These are phyloP conservation scores for Pseudochirops corinnae DNA, from an alignment of 2,797 vertebrate species.

Conservation along the genomic window DNA sequence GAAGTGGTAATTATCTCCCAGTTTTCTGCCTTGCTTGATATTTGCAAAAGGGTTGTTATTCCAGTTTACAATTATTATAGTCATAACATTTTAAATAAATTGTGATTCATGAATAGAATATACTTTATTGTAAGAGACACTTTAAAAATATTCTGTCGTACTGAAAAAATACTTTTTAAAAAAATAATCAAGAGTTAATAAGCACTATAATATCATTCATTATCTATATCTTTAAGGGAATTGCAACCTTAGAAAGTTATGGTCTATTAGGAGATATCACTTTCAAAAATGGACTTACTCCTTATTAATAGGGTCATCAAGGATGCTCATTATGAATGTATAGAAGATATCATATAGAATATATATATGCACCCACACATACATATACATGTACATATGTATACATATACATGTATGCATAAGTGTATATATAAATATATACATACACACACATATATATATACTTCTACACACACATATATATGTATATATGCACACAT, in stretches of 20 bases:
- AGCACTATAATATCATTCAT: neutral
- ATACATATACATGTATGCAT: too few relatives aligned
- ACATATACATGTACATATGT: too few relatives aligned
- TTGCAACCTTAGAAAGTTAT: neutral
- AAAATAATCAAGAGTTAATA: neutral
- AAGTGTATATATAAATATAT: too few relatives aligned
- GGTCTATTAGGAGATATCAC: neutral
- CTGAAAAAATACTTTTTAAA: neutral
- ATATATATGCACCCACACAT: too few relatives aligned
- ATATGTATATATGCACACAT: too few relatives aligned
- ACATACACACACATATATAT: too few relatives aligned
- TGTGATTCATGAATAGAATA: neutral
- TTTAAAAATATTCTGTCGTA: neutral
- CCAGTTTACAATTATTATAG: neutral
- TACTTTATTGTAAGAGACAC: neutral
- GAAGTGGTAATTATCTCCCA: neutral
- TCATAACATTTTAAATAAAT: neutral
- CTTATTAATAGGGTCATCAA: neutral
- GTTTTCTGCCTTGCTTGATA: neutral
- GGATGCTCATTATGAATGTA: neutral
- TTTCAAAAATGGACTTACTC: neutral
- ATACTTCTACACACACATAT: too few relatives aligned
- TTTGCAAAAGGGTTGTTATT: neutral
- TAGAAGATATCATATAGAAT: neutral
- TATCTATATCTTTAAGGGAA: neutral